These are phyloP conservation scores for Ceraclea dissimilis DNA, from an alignment of 2,888 invertebrate species.

Conservation along the genomic window DNA sequence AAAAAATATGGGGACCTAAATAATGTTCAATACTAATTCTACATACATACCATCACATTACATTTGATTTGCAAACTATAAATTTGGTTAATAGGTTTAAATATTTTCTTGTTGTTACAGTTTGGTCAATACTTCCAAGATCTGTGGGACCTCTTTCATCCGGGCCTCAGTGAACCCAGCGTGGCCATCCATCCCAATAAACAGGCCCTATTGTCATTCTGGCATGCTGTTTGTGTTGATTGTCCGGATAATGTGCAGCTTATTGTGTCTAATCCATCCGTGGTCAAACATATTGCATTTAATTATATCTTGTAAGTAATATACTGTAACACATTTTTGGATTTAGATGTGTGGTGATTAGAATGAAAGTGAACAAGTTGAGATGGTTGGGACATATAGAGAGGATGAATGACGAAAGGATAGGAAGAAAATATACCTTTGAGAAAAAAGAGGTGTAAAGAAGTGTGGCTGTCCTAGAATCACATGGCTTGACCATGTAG, in stretches of 20 bases:
- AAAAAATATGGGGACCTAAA: too few relatives aligned
- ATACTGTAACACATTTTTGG: neutral
- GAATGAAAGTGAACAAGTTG: too few relatives aligned
- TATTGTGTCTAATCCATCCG: constrained; percentile 78
- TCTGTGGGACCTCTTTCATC: constrained; percentile 91
- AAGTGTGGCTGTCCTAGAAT: too few relatives aligned
- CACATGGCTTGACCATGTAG: too few relatives aligned
- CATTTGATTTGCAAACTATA: neutral
- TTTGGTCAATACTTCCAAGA: constrained; percentile 89
- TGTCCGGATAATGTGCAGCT: constrained; percentile 89
- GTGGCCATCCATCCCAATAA: constrained; percentile 94
- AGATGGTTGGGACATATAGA: too few relatives aligned
- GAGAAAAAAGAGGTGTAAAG: too few relatives aligned
- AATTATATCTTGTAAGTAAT: constrained; percentile 86
- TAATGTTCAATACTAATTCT: too few relatives aligned
- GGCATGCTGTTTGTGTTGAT: constrained; percentile 89
- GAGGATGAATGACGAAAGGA: too few relatives aligned
- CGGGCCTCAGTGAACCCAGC: constrained; percentile 87
- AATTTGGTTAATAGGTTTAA: neutral
- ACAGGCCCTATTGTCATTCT: constrained; percentile 84
- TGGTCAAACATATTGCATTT: constrained; percentile 91
- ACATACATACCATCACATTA: too few relatives aligned
- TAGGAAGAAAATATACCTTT: neutral
- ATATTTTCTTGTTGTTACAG: constrained; percentile 49
- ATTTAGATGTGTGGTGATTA: neutral